Evolutionary conservation across 1,140 invertebrate genomes (phyloP).

Genomic region (Leptinotarsa undecemlineata): DNA sequence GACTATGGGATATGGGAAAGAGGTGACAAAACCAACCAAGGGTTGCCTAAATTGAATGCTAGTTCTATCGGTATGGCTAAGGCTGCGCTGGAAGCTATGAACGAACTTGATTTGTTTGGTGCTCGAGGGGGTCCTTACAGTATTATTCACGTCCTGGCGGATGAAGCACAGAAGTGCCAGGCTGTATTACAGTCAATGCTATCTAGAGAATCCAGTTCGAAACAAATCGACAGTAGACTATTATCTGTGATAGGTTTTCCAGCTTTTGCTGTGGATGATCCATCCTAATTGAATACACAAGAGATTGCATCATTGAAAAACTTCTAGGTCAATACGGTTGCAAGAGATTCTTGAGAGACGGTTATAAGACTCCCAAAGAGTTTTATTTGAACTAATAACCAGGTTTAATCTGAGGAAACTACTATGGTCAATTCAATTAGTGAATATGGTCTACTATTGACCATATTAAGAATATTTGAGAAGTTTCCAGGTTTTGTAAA

Average conservation of each 20-base stretch:
- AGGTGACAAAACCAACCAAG: slow-evolving; percentile 99
- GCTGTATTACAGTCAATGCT: slow-evolving; percentile 97
- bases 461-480: no score
- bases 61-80: slow-evolving; percentile 97
- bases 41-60: slow-evolving; percentile 96
- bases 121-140: slow-evolving; percentile 92
- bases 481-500: no score
- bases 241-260: slow-evolving; percentile 96
- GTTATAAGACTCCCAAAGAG: slow-evolving; percentile 94
- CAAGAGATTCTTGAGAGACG: slow-evolving; percentile 94
- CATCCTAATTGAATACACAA: slow-evolving; percentile 85
- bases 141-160: slow-evolving; percentile 96
- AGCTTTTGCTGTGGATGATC: slow-evolving; percentile 97
- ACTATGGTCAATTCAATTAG: no score
- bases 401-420: no score
- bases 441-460: no score
- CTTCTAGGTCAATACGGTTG: slow-evolving; percentile 94
- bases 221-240: slow-evolving; percentile 95
- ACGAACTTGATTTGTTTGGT: slow-evolving; percentile 98
- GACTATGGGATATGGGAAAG: slow-evolving; percentile 99
- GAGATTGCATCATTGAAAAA: slow-evolving; percentile 82
- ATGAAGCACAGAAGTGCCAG: slow-evolving; percentile 98
- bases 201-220: slow-evolving; percentile 97
- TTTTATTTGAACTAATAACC: no score
- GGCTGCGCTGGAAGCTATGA: slow-evolving; percentile 97